These are phyloP conservation scores for Apotomis betuletana DNA, from an alignment of 2,888 invertebrate species.

Conservation along the genomic window DNA sequence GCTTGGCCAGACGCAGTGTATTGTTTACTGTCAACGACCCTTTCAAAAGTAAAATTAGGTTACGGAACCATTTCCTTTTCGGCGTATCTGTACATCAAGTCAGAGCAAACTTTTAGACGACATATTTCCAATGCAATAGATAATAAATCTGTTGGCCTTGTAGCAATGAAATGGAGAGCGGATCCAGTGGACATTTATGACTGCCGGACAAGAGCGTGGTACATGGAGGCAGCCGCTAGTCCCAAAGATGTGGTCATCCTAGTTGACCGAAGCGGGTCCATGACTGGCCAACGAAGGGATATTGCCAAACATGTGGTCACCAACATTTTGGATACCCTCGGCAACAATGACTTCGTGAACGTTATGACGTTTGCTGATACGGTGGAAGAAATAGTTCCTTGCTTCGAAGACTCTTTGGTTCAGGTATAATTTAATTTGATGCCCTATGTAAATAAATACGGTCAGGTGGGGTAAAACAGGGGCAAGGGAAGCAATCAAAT, in stretches of 20 bases:
- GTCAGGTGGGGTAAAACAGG: no score
- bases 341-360: conserved; percentile 99
- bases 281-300: conserved; percentile 94
- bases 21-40: no score
- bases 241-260: conserved; percentile 96
- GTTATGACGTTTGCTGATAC: conserved; percentile 95
- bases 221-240: conserved; percentile 98
- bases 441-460: no score
- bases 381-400: conserved; percentile 91
- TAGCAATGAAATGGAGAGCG: conserved; percentile 90
- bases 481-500: no score
- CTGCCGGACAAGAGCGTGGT: conserved; percentile 97
- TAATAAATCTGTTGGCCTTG: conserved; percentile 11
- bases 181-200: conserved; percentile 96
- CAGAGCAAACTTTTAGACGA: not conserved
- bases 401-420: conserved; percentile 94
- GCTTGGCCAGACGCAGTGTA: no score
- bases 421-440: conserved; percentile 86
- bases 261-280: conserved; percentile 95
- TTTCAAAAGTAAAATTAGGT: no score
- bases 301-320: conserved; percentile 94
- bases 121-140: not conserved
- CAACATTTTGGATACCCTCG: conserved; percentile 96
- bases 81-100: not conserved
- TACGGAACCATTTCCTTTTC: no score